These are phyloP conservation scores for Centruroides sculpturatus DNA, from an alignment of 1,140 invertebrate genomes.

Conservation along the genomic window DNA sequence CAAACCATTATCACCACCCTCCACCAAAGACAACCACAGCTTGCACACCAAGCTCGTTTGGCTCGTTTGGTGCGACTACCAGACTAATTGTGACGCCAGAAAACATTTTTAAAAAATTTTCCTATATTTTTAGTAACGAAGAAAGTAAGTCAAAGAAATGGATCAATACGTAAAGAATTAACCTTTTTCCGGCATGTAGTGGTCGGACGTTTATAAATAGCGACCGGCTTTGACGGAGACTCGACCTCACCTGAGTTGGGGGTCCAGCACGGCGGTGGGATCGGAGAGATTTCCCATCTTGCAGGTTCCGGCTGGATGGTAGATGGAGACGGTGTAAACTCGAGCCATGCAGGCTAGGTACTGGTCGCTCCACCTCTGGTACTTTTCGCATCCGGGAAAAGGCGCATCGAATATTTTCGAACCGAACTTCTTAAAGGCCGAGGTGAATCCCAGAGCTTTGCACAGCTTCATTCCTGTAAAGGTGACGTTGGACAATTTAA, in stretches of 20 bases:
- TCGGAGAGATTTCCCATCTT: constrained; percentile 3
- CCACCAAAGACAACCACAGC: too few species aligned
- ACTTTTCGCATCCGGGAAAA: constrained; percentile 15
- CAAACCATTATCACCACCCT: too few species aligned
- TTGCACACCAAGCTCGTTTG: too few species aligned
- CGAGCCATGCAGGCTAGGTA: constrained; percentile 28
- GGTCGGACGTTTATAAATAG: too few species aligned
- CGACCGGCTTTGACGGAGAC: too few species aligned
- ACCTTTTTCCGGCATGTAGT: too few species aligned
- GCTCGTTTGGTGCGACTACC: too few species aligned
- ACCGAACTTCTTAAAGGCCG: constrained; percentile 1
- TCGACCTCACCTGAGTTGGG: not conserved
- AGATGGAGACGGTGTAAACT: constrained; percentile 29
- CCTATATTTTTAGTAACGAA: too few species aligned
- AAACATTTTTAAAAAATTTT: too few species aligned
- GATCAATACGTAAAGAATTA: too few species aligned
- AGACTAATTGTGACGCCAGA: too few species aligned
- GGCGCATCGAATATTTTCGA: constrained; percentile 27
- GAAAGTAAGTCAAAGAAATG: too few species aligned
- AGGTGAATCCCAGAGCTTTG: constrained; percentile 3
- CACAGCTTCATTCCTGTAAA: constrained; percentile 37
- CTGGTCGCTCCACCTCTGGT: constrained; percentile 18
- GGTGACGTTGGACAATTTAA: constrained; percentile 26
- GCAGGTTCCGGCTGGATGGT: constrained; percentile 33
- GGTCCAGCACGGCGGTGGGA: constrained; percentile 1